These are phyloP conservation scores for Amblyraja radiata DNA, from an alignment of 2,797 vertebrate genomes.

Conservation along the genomic window DNA sequence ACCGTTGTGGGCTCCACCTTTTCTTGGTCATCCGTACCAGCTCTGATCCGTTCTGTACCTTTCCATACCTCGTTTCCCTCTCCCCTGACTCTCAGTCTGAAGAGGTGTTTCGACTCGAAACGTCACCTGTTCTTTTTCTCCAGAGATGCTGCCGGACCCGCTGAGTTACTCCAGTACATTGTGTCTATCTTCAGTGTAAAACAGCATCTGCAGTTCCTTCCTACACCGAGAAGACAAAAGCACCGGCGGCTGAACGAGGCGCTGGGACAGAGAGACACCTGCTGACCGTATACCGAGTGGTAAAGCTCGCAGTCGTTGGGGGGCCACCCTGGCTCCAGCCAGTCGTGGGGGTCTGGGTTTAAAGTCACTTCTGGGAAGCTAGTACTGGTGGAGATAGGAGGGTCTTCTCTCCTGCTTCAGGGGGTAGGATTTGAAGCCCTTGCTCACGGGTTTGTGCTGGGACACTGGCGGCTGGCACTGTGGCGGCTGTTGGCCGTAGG, in stretches of 20 bases:
- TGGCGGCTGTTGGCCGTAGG: constrained; percentile 58
- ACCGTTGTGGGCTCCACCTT: too few species aligned
- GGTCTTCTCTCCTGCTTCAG: constrained; percentile 89
- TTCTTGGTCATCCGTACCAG: too few species aligned
- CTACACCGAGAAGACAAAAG: background rate
- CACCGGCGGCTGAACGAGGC: background rate
- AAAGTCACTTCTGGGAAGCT: constrained; percentile 45
- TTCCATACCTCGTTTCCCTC: too few species aligned
- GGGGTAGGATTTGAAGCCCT: constrained; percentile 96
- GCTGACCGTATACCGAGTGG: background rate
- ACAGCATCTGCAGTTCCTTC: background rate
- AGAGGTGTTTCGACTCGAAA: too few species aligned
- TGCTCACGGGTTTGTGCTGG: constrained; percentile 79
- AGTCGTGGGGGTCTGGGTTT: background rate
- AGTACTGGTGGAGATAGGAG: constrained; percentile 95
- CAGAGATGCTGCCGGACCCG: too few species aligned
- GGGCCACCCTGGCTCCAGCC: background rate
- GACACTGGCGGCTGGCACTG: constrained; percentile 56
- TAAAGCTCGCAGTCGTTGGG: background rate
- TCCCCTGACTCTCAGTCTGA: too few species aligned
- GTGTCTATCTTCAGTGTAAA: background rate
- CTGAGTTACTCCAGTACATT: too few species aligned
- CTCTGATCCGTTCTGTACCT: too few species aligned
- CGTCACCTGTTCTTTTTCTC: too few species aligned
- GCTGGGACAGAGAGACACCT: background rate